Conservation (phyloP, 1,140 invertebrate genomes). For the Anagrus nilaparvatae region DNA sequence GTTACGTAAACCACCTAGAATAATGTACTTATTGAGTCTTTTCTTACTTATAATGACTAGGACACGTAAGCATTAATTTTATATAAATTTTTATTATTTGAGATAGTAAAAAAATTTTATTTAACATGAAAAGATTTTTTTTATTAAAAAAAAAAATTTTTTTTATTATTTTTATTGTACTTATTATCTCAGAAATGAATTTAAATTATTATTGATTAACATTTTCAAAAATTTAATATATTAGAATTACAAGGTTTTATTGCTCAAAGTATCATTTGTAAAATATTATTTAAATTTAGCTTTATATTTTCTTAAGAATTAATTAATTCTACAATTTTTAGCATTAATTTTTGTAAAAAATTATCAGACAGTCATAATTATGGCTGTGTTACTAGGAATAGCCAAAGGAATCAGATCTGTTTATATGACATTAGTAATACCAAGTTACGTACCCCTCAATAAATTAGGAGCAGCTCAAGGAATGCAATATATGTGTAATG, state of each 20-base stretch:
- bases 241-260: too few species aligned
- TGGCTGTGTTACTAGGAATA: conserved; percentile 44
- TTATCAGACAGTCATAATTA: conserved; percentile 22
- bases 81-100: background rate
- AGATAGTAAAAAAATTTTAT: background rate
- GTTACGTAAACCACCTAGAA: conserved; percentile 52
- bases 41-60: conserved; percentile 51
- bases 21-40: conserved; percentile 58
- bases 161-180: too few species aligned
- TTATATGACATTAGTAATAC: conserved; percentile 56
- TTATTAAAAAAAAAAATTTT: too few species aligned
- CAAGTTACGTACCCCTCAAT: conserved; percentile 54
- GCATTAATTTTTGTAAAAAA: conserved; percentile 41
- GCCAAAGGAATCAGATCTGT: conserved; percentile 60
- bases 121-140: too few species aligned
- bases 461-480: conserved; percentile 49
- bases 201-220: too few species aligned
- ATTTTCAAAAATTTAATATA: too few species aligned
- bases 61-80: conserved; percentile 45
- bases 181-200: too few species aligned
- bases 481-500: conserved; percentile 54
- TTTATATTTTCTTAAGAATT: background rate
- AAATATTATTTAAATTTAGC: background rate
- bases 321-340: conserved; percentile 30
- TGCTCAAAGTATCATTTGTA: background rate